Base-by-base conservation (phyloP, 2,113 vertebrate species). In the Blennius ocellaris region DNA sequence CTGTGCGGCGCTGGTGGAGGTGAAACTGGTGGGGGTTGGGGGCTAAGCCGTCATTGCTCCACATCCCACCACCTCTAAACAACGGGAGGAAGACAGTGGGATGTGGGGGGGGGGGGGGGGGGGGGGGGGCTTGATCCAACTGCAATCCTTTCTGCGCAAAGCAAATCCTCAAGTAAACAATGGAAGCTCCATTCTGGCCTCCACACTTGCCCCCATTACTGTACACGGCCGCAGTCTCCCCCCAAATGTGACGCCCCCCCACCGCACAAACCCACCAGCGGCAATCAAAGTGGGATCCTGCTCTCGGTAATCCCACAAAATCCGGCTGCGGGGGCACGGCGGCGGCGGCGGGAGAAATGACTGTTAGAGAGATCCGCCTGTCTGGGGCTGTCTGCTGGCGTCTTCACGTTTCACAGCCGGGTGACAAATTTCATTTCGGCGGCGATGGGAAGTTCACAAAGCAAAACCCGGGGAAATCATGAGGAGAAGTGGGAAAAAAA, bases 31-130 rank as follows among this genome's bases (percentile, higher is more conserved):
- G 67, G 16, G 43, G 70, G 60, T 30, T 52, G 69, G 49, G 64
- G 68, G 69, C 88, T 92, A 94, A 94, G 86, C 90, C 56, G 37
- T 47, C 73, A 70, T 78, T 91, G 89, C 85, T 92, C 89, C 64
- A 92, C 53, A 90, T 93, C 73, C 67, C 73, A 62, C 44, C 77
- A 76, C 55, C 66, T 62, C 81, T 57, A 80, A 72, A 64, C 10
- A 6, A 58, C 36, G 14, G 74, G 7, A 50, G 58, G 71, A 67
- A 47, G 16, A 7, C 57, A 62, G 52, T 12, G 48, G 41, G 41
- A 40, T 40, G 55, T 37, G 55, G 4, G 15, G 15, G 52, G 36
- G 74, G 48, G 38, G 52, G 14, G 17, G 64, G 11, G 65, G 7
- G 40, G 43, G 52, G 37, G 78, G 17, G 76, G 54, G 12, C 12